Conservation (phyloP, 2,113 vertebrate species). For the Taurulus bubalis region DNA sequence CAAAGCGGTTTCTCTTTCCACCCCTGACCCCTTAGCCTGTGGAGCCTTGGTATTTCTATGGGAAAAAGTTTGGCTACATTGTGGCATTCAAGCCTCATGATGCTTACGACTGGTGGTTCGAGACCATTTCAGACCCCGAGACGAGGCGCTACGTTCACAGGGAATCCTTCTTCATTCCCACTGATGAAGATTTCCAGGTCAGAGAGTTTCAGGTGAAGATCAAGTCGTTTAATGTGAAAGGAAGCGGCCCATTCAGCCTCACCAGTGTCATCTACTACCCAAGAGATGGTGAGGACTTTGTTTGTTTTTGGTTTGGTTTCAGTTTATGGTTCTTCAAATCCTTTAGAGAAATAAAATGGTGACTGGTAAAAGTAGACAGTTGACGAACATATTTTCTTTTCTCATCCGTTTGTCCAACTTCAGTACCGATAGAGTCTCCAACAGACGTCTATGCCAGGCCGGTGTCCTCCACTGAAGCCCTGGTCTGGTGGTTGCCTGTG, state of each 20-base stretch:
- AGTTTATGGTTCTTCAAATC: neutral
- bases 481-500: slow-evolving; percentile 94
- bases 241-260: slow-evolving; percentile 93
- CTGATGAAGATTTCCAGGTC: slow-evolving; percentile 82
- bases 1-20: neutral
- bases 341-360: neutral
- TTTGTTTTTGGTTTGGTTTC: no score
- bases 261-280: slow-evolving; percentile 92
- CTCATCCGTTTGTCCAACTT: slow-evolving; percentile 1
- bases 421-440: slow-evolving; percentile 85
- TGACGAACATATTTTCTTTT: slow-evolving; percentile 1
- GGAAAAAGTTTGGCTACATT: slow-evolving; percentile 95
- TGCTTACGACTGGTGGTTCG: slow-evolving; percentile 92
- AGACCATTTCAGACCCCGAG: slow-evolving; percentile 94
- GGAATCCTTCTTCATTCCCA: slow-evolving; percentile 86
- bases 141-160: slow-evolving; percentile 91
- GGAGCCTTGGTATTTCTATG: slow-evolving; percentile 92
- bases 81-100: slow-evolving; percentile 94
- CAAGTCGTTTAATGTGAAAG: slow-evolving; percentile 94
- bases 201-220: slow-evolving; percentile 95
- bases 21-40: slow-evolving; percentile 84
- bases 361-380: neutral
- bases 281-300: slow-evolving; percentile 86
- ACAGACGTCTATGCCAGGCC: slow-evolving; percentile 89
- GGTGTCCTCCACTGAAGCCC: slow-evolving; percentile 92